Evolutionary conservation across 1,140 invertebrate species (phyloP), one percentile per base, ranked within the genome.

Genomic region (Mycetomoellerius zeteki): DNA sequence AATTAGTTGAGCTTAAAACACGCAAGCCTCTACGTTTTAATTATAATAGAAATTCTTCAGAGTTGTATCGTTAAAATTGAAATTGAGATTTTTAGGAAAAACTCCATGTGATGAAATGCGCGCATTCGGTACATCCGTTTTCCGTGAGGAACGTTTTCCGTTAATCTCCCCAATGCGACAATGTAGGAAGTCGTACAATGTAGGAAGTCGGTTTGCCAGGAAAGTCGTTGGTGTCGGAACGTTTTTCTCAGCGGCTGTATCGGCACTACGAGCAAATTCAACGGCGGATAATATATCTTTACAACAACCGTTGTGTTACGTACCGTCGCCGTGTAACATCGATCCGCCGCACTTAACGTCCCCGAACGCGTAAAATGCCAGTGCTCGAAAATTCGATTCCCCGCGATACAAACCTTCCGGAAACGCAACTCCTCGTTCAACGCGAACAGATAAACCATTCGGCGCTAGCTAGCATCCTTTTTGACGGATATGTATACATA

Each of bases 271-370:
- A 84, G 80, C 69, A 84, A 84, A 84, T 84, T 84, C 80, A 84
- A 84, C 56, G 69, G 69, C 69, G 80, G 37, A 75, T 84, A 84
- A 84, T 84, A 84, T 84, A 84, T 84, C 80, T 84, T 84, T 60
- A 19, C 80, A 73, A 73, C 43, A 54, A 56, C 65, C 52, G 52
- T 43, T 81, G 78, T 56, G 64, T 71, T 81, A 81, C 21, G 78
- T 67, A 67, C 7, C 24, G 69, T 60, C 80, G 37, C 14, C 43
- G 67, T 84, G 69, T 84, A 84, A 84, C 80, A 84, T 84, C 80
- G 80, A 84, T 84, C 69, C 37, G 69, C 33, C 80, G 37, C 69
- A 73, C 67, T 84, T 84, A 84, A 84, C 67, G 77, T 80, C 47
- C 62, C 47, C 62, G 67, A 56, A 73, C 27, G 80, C 69, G 80